Evolutionary conservation across 2,797 vertebrate genomes (phyloP).

Genomic region (Cichlasoma orientale): DNA sequence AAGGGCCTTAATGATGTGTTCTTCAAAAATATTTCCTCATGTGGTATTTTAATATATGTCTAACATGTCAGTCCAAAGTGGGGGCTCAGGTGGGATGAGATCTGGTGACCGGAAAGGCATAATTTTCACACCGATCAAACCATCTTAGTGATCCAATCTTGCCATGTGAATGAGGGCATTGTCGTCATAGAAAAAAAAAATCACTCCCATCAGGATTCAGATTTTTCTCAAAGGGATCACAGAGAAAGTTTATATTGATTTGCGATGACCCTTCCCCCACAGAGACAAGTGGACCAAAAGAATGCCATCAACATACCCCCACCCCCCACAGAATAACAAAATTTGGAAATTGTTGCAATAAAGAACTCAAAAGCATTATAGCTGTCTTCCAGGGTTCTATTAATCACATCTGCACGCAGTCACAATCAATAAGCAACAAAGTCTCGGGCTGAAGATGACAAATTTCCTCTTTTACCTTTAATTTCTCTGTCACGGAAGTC

Average conservation of each 20-base stretch:
- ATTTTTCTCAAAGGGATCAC: background rate
- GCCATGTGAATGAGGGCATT: background rate
- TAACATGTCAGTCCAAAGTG: background rate
- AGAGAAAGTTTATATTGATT: too few relatives aligned
- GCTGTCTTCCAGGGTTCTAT: background rate
- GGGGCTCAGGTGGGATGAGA: background rate
- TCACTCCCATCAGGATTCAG: background rate
- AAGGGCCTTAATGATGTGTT: background rate
- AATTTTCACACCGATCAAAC: background rate
- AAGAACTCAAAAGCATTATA: background rate
- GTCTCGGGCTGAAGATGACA: background rate
- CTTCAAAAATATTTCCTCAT: background rate
- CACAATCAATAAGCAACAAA: background rate
- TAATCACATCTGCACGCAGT: background rate
- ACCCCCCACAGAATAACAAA: background rate
- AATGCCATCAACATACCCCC: background rate
- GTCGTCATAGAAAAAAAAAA: background rate
- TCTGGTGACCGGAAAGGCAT: background rate
- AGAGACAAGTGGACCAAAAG: background rate
- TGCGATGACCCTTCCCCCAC: background rate
- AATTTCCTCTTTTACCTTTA: background rate
- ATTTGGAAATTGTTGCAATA: slow-evolving; percentile 1
- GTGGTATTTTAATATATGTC: background rate
- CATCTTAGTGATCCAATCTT: background rate
- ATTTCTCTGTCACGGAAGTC: background rate